Percentiles rank a stretch among this genome's conserved stretches.
phyloP scores from a whole-genome alignment of 2,888 invertebrate genomes.

The Pteria penguin region DNA sequence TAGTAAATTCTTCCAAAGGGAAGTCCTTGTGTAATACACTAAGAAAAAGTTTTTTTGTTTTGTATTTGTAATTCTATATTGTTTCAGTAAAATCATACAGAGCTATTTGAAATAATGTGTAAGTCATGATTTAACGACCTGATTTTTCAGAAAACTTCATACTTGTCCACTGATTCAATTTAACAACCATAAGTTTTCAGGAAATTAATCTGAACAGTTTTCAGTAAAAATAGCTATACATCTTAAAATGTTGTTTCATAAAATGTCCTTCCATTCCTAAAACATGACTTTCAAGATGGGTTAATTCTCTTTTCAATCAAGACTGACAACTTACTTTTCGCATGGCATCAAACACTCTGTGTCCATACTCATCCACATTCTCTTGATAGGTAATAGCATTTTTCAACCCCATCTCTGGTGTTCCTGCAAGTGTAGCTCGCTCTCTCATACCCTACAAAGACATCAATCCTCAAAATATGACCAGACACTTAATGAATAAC shows the following conservation, averaged over 20 bases:
- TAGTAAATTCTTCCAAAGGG: no score
- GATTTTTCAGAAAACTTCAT: no score
- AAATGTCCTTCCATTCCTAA: background rate
- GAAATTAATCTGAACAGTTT: background rate
- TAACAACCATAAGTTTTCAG: background rate
- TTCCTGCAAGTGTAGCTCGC: constrained; percentile 82
- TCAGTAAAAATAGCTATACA: background rate
- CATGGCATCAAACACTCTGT: constrained; percentile 84
- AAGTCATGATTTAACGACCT: no score
- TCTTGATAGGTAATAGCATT: constrained; percentile 78
- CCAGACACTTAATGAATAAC: no score
- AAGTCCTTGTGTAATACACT: no score
- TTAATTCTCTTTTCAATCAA: background rate
- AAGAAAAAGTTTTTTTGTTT: no score
- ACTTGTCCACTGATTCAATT: no score
- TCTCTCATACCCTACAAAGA: constrained; percentile 83
- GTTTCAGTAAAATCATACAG: no score
- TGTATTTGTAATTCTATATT: no score
- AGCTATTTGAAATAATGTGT: no score
- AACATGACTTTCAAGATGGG: background rate
- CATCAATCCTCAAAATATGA: no score
- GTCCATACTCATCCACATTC: constrained; percentile 83
- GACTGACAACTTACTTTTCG: constrained; percentile 78
- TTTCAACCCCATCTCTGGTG: constrained; percentile 82
- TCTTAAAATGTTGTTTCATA: background rate